Base-by-base conservation (phyloP, 64 coral and sea anemone genomes). In the Exaiptasia diaphana region DNA sequence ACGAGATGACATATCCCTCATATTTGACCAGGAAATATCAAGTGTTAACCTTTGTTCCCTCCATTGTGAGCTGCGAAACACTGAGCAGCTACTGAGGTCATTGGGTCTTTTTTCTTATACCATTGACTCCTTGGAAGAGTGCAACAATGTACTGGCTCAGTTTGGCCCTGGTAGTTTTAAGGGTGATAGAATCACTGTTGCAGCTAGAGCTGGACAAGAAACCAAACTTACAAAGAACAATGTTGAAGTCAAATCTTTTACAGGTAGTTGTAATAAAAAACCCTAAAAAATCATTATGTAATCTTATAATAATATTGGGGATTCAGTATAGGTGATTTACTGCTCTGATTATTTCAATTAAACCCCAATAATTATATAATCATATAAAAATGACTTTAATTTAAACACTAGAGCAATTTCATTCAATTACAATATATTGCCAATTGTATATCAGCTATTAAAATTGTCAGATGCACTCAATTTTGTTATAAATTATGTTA, bases 21-120 rank as follows among this genome's bases (percentile, higher is more conserved):
- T 79, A 29, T 11, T 62, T 9, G 58, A 79, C 32, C 23, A 61
- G 24, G 76, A 79, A 15, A 31, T 79, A 4, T 36, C 76, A 32
- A 59, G 58, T 41, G 54, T 78, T 28, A 78, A 78, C 46, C 49
- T 78, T 36, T 78, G 75, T 78, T 24, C 75, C 20, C 75, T 78
- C 37, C 75, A 78, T 27, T 75, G 72, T 32, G 72, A 75, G 31
- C 72, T 75, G 3, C 43, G 72, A 75, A 75, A 75, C 45, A 78
- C 75, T 34, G 75, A 78, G 54, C 75, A 78, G 18, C 75, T 78
- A 33, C 52, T 78, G 23, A 18, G 0, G 4, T 60, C 50, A 36
- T 28, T 78, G 2, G 52, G 75, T 14, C 75, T 78, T 22, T 56
- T 54, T 78, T 33, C 75, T 6, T 39, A 58, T 24, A 60, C 30